phyloP scores from a whole-genome alignment of 2,888 invertebrate genomes.

The Sabatieria punctata region DNA sequence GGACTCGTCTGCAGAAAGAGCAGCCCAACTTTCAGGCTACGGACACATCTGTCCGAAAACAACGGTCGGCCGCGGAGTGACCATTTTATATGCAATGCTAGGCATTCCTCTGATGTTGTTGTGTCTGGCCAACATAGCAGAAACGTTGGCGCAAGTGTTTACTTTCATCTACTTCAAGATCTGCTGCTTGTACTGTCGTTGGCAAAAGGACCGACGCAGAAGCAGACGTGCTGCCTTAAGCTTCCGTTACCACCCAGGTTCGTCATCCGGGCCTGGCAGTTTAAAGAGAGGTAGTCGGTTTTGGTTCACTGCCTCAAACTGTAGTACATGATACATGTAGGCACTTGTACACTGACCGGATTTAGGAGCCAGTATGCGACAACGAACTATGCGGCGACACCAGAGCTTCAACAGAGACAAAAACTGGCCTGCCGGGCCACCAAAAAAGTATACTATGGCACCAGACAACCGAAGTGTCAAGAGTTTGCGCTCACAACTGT shows the following conservation, averaged over 20 bases:
- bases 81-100: slow-evolving; percentile 78
- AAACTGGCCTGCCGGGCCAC: no score
- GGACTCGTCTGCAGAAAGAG: background rate
- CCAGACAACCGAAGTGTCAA: no score
- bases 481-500: no score
- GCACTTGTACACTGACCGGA: no score
- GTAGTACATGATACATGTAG: no score
- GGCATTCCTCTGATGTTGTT: slow-evolving; percentile 44
- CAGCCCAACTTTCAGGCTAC: slow-evolving; percentile 52
- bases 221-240: slow-evolving; percentile 25
- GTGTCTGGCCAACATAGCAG: slow-evolving; percentile 40
- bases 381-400: no score
- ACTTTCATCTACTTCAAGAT: slow-evolving; percentile 36
- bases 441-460: no score
- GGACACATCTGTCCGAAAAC: slow-evolving; percentile 89
- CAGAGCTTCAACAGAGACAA: no score
- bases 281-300: slow-evolving; percentile 18
- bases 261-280: slow-evolving; percentile 33
- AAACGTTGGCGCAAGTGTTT: slow-evolving; percentile 39
- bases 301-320: no score
- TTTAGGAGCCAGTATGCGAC: no score
- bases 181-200: slow-evolving; percentile 30
- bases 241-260: slow-evolving; percentile 34
- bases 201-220: slow-evolving; percentile 25
- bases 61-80: slow-evolving; percentile 59